Evolutionary conservation across 2,113 vertebrate species (phyloP), one percentile per base, ranked within the genome.

Genomic region (Dolichotis patagonum): DNA sequence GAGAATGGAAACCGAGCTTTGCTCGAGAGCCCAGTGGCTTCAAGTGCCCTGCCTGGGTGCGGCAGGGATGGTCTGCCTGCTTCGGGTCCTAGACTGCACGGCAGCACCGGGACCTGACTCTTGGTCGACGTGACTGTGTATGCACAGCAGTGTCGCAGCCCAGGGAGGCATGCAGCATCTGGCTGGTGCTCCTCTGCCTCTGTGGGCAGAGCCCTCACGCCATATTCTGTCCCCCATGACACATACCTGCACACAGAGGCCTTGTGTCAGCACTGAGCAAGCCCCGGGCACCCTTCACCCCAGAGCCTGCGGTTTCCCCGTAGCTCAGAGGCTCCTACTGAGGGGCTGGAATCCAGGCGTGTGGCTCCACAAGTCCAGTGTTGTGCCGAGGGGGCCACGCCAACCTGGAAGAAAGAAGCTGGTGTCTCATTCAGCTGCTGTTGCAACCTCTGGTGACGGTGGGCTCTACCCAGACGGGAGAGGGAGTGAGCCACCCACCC

Each of bases 41-140:
- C 30, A 17, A 3, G n/a, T 5, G n/a, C 20, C 41, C 41, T 54
- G 2, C 2, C 0, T 1, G 14, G 67, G 30, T 4, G 30, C 1
- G 49, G 30, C 28, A 92, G 67, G 46, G 35, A 32, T 22, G 3
- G 71, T 56, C 3, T 60, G 24, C 13, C 14, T 16, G 52, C 62
- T 83, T 52, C n/a, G 30, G 32, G 38, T 32, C 88, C 83, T 75
- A 10, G 38, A 83, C 32, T 13, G 6, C 19, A 6, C 7, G 11
- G 1, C 0, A 5, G 43, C 32, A 5, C 19, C 85, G 63, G 38
- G 22, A 4, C 54, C 60, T 54, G 24, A 52, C 19, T 60, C 17
- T 38, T 14, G 26, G 62, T 80, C 32, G 32, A 58, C 13, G 24
- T 4, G 75, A 87, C 84, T 2, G 2, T 30, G 10, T 20, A 5